A percentile compares a stretch with the other conserved stretches of the same genome.
Evolutionary conservation across 2,888 invertebrate genomes (phyloP).

Genomic region (Cylloceria caligata): DNA sequence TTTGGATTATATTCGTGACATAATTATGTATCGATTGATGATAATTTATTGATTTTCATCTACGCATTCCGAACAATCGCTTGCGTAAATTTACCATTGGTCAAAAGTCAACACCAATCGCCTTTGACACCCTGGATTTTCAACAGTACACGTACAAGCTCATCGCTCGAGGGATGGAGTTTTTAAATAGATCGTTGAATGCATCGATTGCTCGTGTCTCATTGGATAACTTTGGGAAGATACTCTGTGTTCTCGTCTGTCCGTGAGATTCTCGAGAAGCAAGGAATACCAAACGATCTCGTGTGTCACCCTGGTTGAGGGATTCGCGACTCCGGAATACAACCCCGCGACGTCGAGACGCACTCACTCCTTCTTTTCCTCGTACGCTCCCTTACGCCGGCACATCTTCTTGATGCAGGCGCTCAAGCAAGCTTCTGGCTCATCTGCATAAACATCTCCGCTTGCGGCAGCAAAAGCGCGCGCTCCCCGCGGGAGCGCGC

Average conservation of each 20-base stretch:
- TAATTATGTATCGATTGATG: too few species aligned
- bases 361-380: conserved; percentile 53
- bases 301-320: conserved; percentile 14
- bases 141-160: too few species aligned
- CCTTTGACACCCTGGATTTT: too few species aligned
- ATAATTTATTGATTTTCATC: too few species aligned
- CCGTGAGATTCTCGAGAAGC: conserved; percentile 3
- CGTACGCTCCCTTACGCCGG: conserved; percentile 35
- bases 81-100: too few species aligned
- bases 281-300: conserved; percentile 16
- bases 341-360: conserved; percentile 27
- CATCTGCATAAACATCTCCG: conserved; percentile 82
- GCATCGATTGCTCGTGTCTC: conserved; percentile 7
- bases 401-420: conserved; percentile 50
- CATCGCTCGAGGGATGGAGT: background rate
- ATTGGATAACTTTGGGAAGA: background rate
- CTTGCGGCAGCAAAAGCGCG: conserved; percentile 73
- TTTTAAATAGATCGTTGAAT: conserved; percentile 11
- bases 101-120: too few species aligned
- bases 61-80: too few species aligned
- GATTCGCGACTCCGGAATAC: background rate
- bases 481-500: conserved; percentile 66
- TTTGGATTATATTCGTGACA: too few species aligned
- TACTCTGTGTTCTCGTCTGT: background rate
- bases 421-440: conserved; percentile 70